phyloP scores from a whole-genome alignment of 2,888 invertebrate genomes.

The Poecilobothrus nobilitatus region DNA sequence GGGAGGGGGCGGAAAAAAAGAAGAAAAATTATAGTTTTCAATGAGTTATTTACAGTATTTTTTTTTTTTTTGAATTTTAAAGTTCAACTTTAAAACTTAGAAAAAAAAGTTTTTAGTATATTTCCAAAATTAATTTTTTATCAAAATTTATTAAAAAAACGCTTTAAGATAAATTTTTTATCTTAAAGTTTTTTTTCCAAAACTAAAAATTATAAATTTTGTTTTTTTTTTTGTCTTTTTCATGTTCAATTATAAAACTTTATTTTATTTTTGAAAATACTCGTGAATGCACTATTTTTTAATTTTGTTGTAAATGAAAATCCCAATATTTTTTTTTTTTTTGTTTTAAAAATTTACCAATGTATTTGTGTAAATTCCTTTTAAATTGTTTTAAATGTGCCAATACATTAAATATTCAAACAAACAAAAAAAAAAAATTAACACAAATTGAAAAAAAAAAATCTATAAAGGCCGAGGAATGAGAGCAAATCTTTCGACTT shows the following conservation, averaged over 20 bases:
- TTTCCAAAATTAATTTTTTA: not conserved
- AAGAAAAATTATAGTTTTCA: not conserved
- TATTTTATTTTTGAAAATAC: not conserved
- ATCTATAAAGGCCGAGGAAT: slow-evolving; percentile 37
- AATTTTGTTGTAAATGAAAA: slow-evolving; percentile 14
- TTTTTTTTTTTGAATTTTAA: not conserved
- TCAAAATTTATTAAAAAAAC: too few species aligned
- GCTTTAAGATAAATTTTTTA: too few species aligned
- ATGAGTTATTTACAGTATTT: not conserved
- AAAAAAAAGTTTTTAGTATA: too few species aligned
- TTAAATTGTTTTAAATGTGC: slow-evolving; percentile 15
- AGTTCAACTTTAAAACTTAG: not conserved
- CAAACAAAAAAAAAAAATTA: slow-evolving; percentile 18
- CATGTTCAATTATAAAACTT: not conserved
- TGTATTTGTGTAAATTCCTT: slow-evolving; percentile 9
- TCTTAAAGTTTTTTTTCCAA: too few species aligned
- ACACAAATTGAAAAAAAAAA: slow-evolving; percentile 17
- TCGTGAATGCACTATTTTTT: slow-evolving; percentile 16
- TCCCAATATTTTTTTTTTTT: slow-evolving; percentile 14
- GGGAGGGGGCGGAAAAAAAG: too few species aligned
- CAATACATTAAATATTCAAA: slow-evolving; percentile 19
- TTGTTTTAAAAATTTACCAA: slow-evolving; percentile 11
- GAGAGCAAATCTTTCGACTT: slow-evolving; percentile 60
- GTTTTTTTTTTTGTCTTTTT: not conserved
- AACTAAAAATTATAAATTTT: too few species aligned